Conservation (phyloP, 2,797 vertebrate species). For the Crenuchus spilurus region DNA sequence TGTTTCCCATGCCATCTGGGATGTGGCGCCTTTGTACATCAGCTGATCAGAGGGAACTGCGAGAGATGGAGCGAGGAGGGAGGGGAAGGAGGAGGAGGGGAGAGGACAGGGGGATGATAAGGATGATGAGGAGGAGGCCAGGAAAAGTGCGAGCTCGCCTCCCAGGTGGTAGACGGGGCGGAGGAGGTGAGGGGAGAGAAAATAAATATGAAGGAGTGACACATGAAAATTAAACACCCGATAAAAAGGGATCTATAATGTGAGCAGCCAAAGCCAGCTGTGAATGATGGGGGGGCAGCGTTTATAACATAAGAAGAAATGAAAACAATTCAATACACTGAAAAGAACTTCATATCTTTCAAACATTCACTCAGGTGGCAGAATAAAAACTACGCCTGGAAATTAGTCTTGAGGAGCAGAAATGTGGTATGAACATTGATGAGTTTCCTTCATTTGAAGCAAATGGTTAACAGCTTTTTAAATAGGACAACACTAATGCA, state of each 20-base stretch:
- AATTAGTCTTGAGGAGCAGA: no score
- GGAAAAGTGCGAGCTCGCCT: slow-evolving; percentile 30
- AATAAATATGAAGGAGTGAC: slow-evolving; percentile 33
- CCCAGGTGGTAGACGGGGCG: slow-evolving; percentile 33
- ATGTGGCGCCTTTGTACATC: slow-evolving; percentile 12
- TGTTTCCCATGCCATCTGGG: slow-evolving; percentile 42
- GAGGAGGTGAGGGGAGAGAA: slow-evolving; percentile 29
- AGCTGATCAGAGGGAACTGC: slow-evolving; percentile 46
- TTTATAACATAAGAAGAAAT: neutral
- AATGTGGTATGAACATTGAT: neutral
- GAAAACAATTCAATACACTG: neutral
- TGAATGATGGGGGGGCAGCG: neutral
- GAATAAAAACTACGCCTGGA: neutral
- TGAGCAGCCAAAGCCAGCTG: neutral
- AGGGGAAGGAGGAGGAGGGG: slow-evolving; percentile 48
- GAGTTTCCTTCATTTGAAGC: neutral
- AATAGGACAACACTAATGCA: neutral
- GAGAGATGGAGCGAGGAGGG: slow-evolving; percentile 47
- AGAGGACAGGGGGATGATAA: slow-evolving; percentile 36
- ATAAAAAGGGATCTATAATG: slow-evolving; percentile 41
- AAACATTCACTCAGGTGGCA: neutral
- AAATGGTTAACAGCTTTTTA: neutral
- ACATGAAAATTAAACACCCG: slow-evolving; percentile 53
- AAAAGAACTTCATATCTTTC: slow-evolving; percentile 9
- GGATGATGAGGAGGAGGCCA: slow-evolving; percentile 12